phyloP scores from a whole-genome alignment of 2,797 vertebrate genomes.

The Onychomys leucogaster region DNA sequence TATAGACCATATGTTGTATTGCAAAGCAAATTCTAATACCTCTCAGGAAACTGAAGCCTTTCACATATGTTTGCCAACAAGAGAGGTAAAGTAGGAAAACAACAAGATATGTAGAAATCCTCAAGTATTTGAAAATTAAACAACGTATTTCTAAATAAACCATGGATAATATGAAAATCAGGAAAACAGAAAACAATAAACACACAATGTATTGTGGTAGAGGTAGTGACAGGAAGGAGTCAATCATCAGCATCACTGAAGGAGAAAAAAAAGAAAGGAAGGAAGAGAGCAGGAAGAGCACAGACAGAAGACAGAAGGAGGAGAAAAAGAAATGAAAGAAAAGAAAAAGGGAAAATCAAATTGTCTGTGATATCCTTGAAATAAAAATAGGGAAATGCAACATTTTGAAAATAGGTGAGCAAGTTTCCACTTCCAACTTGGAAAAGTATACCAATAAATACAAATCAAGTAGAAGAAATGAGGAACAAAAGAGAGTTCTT shows the following conservation, averaged over 20 bases:
- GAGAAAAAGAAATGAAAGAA: neutral
- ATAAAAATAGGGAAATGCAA: neutral
- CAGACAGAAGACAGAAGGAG: neutral
- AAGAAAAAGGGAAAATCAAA: neutral
- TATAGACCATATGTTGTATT: neutral
- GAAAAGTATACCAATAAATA: neutral
- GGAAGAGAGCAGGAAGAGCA: neutral
- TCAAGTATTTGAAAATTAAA: conserved; percentile 28
- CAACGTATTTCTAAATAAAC: conserved; percentile 17
- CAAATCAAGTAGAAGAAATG: neutral
- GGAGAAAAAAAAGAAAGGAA: neutral
- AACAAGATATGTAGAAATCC: neutral
- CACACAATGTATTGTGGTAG: neutral
- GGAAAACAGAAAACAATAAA: conserved; percentile 25
- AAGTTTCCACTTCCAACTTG: neutral
- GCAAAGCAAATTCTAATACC: conserved; percentile 26
- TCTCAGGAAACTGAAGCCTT: neutral
- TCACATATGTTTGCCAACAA: neutral
- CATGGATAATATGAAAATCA: neutral
- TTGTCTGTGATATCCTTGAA: neutral
- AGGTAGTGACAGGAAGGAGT: neutral
- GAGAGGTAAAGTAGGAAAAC: neutral
- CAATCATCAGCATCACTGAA: neutral
- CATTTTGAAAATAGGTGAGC: conserved; percentile 27
- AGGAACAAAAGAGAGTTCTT: neutral